Evolutionary conservation across 2,888 invertebrate genomes (phyloP).

Genomic region (Corythucha ciliata): DNA sequence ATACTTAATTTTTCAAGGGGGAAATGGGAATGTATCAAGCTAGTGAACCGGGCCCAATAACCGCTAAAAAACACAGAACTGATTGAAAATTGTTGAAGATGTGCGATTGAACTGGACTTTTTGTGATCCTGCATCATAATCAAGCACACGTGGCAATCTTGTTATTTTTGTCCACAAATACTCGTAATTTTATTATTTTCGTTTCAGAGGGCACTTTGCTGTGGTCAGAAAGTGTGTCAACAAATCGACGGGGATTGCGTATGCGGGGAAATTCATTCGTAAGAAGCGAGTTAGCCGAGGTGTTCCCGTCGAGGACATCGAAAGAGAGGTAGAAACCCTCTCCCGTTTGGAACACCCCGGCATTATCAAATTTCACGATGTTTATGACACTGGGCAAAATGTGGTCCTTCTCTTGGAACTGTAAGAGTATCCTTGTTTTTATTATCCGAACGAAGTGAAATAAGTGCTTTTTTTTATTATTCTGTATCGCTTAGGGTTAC

Average conservation of each 20-base stretch:
- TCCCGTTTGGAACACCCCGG: conserved; percentile 51
- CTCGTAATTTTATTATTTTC: background rate
- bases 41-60: no score
- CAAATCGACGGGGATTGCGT: conserved; percentile 46
- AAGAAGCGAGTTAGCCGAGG: conserved; percentile 51
- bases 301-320: conserved; percentile 50
- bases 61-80: no score
- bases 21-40: no score
- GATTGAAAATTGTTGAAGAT: background rate
- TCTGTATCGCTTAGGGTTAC: conserved; percentile 41
- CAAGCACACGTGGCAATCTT: background rate
- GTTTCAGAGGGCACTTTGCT: conserved; percentile 54
- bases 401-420: conserved; percentile 53
- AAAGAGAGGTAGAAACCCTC: conserved; percentile 50
- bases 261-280: conserved; percentile 56
- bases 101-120: background rate
- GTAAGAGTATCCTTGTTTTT: conserved; percentile 32
- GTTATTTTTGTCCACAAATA: background rate
- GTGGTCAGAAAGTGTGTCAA: conserved; percentile 50
- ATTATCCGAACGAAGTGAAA: background rate
- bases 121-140: background rate
- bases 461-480: conserved; percentile 7
- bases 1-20: no score
- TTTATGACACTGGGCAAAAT: conserved; percentile 51
- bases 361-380: conserved; percentile 52